Evolutionary conservation across 2,797 vertebrate species (phyloP).

Genomic region (Urocyon cinereoargenteus): DNA sequence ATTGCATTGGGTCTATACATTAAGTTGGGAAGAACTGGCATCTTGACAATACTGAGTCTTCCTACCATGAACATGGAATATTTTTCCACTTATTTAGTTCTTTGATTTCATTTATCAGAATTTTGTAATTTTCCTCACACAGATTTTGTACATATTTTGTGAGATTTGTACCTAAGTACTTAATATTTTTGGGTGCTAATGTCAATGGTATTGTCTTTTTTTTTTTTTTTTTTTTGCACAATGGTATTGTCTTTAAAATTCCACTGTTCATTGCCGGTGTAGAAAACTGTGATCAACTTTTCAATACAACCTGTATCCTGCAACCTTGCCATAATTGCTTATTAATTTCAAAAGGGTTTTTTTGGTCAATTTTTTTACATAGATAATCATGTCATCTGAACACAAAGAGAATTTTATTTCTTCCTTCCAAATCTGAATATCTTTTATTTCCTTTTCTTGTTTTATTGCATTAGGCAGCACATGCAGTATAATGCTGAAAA

Average conservation of each 20-base stretch:
- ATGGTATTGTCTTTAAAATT: neutral
- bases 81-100: neutral
- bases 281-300: neutral
- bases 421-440: neutral
- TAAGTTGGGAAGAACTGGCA: neutral
- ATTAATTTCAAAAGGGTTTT: neutral
- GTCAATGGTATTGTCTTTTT: neutral
- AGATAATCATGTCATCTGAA: neutral
- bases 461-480: neutral
- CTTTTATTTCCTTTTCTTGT: neutral
- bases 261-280: neutral
- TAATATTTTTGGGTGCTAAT: neutral
- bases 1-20: neutral
- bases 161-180: neutral
- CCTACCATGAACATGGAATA: neutral
- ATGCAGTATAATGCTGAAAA: neutral
- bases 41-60: neutral
- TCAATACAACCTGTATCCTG: neutral
- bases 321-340: neutral
- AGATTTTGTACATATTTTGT: neutral
- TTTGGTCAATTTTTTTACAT: neutral
- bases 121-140: neutral
- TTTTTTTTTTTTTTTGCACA: too few relatives aligned
- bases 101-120: neutral
- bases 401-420: neutral